Conservation (phyloP, 1,140 invertebrate species). For the Belonocnema kinseyi region DNA sequence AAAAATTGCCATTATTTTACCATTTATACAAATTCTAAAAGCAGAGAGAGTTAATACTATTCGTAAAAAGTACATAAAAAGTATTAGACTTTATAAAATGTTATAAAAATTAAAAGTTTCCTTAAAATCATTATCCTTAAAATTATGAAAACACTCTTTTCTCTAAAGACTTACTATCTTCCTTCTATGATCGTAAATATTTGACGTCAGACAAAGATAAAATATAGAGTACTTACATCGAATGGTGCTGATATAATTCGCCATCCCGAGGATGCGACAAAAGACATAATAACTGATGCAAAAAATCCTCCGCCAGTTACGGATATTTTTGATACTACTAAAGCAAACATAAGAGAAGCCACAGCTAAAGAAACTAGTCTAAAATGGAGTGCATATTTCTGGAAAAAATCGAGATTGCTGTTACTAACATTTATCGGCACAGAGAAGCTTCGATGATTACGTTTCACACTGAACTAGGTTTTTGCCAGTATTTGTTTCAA, state of each 20-base stretch:
- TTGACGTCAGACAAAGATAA: neutral
- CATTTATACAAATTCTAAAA: no score
- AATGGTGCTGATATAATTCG: slow-evolving; percentile 54
- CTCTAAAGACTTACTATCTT: neutral
- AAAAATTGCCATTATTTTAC: neutral
- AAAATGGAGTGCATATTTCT: slow-evolving; percentile 63
- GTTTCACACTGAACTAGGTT: no score
- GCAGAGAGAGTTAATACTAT: neutral
- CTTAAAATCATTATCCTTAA: no score
- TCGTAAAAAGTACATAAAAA: neutral
- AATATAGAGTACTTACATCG: slow-evolving; percentile 52
- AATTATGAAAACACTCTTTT: neutral
- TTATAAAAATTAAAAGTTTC: no score
- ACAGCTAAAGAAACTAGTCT: slow-evolving; percentile 56
- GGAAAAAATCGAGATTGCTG: slow-evolving; percentile 2
- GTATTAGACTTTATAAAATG: no score
- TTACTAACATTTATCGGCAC: no score
- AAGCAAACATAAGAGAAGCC: slow-evolving; percentile 63
- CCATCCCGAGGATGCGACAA: slow-evolving; percentile 66
- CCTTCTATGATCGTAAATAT: neutral
- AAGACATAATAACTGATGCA: slow-evolving; percentile 62
- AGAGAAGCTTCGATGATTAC: no score
- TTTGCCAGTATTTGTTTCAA: no score
- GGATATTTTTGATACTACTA: slow-evolving; percentile 51
- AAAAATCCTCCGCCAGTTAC: slow-evolving; percentile 67